Base-by-base conservation (phyloP, 2,797 vertebrate species). In the Heliangelus exortis region DNA sequence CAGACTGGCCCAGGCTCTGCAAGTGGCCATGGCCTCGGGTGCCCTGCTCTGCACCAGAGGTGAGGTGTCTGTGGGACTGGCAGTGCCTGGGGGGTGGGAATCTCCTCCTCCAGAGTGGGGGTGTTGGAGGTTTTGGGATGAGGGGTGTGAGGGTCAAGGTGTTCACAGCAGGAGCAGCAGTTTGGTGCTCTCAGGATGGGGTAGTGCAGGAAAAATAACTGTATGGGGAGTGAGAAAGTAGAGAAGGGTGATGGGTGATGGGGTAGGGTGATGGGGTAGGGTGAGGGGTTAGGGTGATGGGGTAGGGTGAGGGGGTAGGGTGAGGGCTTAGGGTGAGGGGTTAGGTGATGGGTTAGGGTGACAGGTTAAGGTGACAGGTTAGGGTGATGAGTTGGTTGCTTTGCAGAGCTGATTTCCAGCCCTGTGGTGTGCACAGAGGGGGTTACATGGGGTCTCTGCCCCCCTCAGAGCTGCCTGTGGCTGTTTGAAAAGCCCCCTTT, bases 11-110 rank as follows among this genome's bases (percentile, higher is more conserved):
- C 99, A 99, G 96, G 98, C 99, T 43, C 90, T 99, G 96, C 99
- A 99, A 84, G 99, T 99, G 75, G 98, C 99, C 87, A 98, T 99
- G 99, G 99, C 99, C 29, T 99, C 98, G 0, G 99, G 99, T 83
- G 99, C 99, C 0, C 97, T 99, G 89, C 98, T 99, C 55, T 99
- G 99, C 96, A 98, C 99, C 0, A 98, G 99, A 98, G 99, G 99
- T 99, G 89, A 90, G 98, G 93, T 59, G 21, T 17, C 0, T 1
- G 2, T 6, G 9, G 43, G 58, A 69, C 50, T 68, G 29, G 25
- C 31, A 11, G 4, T 29, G 66, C 31, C 45, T 29, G 7, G 47
- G 75, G 45, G 23, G 3, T 0, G 0, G 62, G 43, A 11, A 72
- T 55, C 15, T n/a, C 65, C 9, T 58, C 20, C 10, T 50, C 15